Evolutionary conservation across 2,113 vertebrate species (phyloP), one percentile per base, ranked within the genome.

Genomic region (Microcebus jonahi): DNA sequence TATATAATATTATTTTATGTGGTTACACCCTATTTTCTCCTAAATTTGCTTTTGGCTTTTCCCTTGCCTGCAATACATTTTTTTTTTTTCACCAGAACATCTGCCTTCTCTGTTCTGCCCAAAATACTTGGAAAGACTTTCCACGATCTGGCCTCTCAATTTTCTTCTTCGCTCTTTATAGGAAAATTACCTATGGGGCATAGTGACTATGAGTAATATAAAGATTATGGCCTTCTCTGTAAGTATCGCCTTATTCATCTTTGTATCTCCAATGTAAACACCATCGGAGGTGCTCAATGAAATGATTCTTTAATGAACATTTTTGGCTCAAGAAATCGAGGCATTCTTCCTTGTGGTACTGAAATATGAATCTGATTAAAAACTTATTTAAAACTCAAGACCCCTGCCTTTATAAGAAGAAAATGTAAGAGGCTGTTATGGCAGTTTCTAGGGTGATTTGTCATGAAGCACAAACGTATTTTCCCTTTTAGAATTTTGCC

Each of bases 21-120:
- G 96, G 97, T 96, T 95, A 96, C 21, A 53, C 92, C 92, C 87
- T 88, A 85, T 97, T 97, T 97, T 97, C 95, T 97, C 95, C 94
- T 96, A 97, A 97, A 97, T 97, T 98, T 97, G 87, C 79, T 96
- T 93, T 97, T 97, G 96, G 97, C 75, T 97, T 97, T 98, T 96
- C 76, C 67, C 89, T 96, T 94, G 70, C 95, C 79, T 97, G 94
- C 34, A 75, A n/a, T 94, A 93, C 45, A 65, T 82, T 93, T 94
- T 25, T 29, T 29, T 29, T 63, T 63, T 94, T 57, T 75, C 67
- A 86, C 85, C 70, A 93, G 91, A 97, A 94, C 98, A 98, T 97
- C 97, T 97, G 96, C 91, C 94, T 98, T 94, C 91, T 95, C 87
- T 91, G 57, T 91, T 95, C 45, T 92, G 88, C 91, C 59, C 87